phyloP scores from a whole-genome alignment of 2,888 invertebrate genomes.

The Gastrophysa polygoni region DNA sequence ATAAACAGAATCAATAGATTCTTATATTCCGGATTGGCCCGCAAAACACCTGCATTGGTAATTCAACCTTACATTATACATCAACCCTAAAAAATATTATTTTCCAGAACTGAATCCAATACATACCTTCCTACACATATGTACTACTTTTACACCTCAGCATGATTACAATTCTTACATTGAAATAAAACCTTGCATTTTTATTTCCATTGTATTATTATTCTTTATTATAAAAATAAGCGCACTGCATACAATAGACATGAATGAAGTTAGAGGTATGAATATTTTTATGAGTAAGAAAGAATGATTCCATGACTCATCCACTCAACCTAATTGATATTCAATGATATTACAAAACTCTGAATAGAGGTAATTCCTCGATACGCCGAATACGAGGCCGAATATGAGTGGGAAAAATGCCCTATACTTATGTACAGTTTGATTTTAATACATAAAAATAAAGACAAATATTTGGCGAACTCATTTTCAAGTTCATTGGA shows the following conservation, averaged over 20 bases:
- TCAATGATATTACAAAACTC: neutral
- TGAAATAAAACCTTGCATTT: conserved; percentile 27
- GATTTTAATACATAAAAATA: too few species aligned
- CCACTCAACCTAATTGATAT: conserved; percentile 21
- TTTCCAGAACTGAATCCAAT: too few species aligned
- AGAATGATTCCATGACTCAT: conserved; percentile 23
- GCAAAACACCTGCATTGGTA: too few species aligned
- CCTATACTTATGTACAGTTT: too few species aligned
- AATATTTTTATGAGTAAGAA: conserved; percentile 14
- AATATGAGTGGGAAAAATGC: too few species aligned
- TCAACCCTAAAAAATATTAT: too few species aligned
- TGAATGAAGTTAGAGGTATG: neutral
- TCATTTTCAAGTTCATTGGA: too few species aligned
- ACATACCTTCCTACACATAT: neutral
- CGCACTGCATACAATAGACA: neutral
- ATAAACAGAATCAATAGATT: too few species aligned
- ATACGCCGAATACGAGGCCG: too few species aligned
- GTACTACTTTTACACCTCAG: conserved; percentile 15
- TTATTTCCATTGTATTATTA: conserved; percentile 12
- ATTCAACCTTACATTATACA: neutral
- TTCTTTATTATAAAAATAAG: neutral
- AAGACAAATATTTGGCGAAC: too few species aligned
- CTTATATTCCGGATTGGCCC: too few species aligned
- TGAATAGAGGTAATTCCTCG: too few species aligned
- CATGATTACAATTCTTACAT: conserved; percentile 20